Percentiles rank a stretch among this genome's conserved stretches.
phyloP scores from a whole-genome alignment of 2,888 invertebrate genomes.

The Lycia hirtaria region DNA sequence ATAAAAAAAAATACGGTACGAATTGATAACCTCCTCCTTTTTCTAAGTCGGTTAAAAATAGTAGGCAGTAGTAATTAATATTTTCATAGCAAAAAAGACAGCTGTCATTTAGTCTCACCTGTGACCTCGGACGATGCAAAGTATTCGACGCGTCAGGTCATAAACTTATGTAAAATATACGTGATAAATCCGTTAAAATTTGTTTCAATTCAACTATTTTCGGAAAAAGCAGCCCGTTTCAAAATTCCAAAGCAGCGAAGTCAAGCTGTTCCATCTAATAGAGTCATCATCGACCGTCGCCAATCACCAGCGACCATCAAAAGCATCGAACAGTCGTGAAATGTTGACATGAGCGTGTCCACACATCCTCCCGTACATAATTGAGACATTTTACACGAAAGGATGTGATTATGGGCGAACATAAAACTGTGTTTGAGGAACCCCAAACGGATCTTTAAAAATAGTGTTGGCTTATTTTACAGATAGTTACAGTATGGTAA shows the following conservation, averaged over 20 bases:
- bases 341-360: slow-evolving; percentile 61
- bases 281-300: slow-evolving; percentile 58
- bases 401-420: slow-evolving; percentile 81
- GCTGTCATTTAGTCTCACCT: no score
- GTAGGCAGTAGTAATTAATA: no score
- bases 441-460: slow-evolving; percentile 68
- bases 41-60: no score
- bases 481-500: slow-evolving; percentile 14
- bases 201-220: background rate
- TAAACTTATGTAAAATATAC: no score
- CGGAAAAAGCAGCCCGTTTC: background rate
- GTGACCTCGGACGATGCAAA: no score
- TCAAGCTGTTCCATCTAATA: slow-evolving; percentile 50
- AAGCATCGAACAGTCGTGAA: slow-evolving; percentile 71
- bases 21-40: no score
- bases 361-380: slow-evolving; percentile 80
- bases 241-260: background rate
- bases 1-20: no score
- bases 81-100: no score
- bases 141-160: no score
- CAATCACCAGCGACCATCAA: slow-evolving; percentile 55
- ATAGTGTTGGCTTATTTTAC: slow-evolving; percentile 28
- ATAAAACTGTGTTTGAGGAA: slow-evolving; percentile 75
- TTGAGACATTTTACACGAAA: slow-evolving; percentile 83
- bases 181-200: background rate